phyloP scores from a whole-genome alignment of 2,797 vertebrate species.

The Poecilia gillii region DNA sequence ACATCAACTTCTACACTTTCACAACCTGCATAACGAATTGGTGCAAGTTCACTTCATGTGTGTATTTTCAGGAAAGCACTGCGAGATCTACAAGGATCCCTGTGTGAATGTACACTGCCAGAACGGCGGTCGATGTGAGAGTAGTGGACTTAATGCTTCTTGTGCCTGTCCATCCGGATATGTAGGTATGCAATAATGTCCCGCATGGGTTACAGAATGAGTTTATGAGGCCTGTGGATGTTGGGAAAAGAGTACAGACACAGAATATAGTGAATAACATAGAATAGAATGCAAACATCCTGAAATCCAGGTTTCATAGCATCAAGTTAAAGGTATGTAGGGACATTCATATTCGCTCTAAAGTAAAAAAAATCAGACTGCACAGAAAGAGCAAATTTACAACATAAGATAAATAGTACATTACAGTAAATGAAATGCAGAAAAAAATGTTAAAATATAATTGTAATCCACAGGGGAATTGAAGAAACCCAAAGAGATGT shows the following conservation, averaged over 20 bases:
- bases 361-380: neutral
- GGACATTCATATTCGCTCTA: neutral
- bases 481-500: neutral
- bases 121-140: conserved; percentile 93
- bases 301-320: neutral
- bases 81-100: conserved; percentile 94
- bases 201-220: neutral
- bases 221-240: neutral
- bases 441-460: neutral
- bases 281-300: neutral
- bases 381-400: neutral
- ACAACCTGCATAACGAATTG: neutral
- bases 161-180: conserved; percentile 91
- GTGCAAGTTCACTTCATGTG: neutral
- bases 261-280: neutral
- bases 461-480: neutral
- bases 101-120: conserved; percentile 91
- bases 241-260: too few relatives aligned
- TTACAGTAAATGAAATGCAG: neutral
- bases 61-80: conserved; percentile 86
- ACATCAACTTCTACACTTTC: neutral
- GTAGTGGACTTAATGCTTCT: conserved; percentile 85
- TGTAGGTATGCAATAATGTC: conserved; percentile 80
- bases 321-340: neutral
- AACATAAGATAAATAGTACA: neutral